These are phyloP conservation scores for Drosophila melanogaster DNA, from an alignment of 1,140 invertebrate species.

Conservation along the genomic window DNA sequence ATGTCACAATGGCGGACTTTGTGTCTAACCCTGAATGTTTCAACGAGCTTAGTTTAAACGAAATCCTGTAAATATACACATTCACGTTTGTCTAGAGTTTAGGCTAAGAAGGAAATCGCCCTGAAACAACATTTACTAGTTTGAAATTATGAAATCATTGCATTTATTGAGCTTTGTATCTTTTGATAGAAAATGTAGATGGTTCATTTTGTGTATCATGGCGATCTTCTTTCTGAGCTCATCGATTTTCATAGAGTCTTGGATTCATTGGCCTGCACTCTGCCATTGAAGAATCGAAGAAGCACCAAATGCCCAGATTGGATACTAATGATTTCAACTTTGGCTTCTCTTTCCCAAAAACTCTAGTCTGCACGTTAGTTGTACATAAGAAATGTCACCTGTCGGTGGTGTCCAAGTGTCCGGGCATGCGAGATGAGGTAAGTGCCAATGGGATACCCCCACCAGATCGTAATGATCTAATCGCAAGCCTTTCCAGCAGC, in stretches of 20 bases:
- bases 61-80: conserved; percentile 47
- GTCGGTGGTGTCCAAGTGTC: conserved; percentile 97
- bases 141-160: neutral
- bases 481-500: conserved; percentile 37
- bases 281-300: conserved; percentile 9
- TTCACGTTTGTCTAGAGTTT: conserved; percentile 41
- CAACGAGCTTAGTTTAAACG: conserved; percentile 39
- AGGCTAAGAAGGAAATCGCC: conserved; percentile 5
- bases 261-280: conserved; percentile 27
- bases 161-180: no score
- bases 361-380: conserved; percentile 97
- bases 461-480: conserved; percentile 1
- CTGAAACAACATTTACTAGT: neutral
- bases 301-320: neutral
- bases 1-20: conserved; percentile 15
- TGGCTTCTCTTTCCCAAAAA: conserved; percentile 42
- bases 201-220: neutral
- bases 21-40: conserved; percentile 60
- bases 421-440: conserved; percentile 96
- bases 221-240: conserved; percentile 6
- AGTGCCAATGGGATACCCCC: conserved; percentile 31
- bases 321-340: conserved; percentile 46
- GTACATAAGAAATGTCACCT: conserved; percentile 99
- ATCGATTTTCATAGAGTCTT: conserved; percentile 18
- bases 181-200: no score